Base-by-base conservation (phyloP, 2,797 vertebrate genomes). In the Sciurus carolinensis region DNA sequence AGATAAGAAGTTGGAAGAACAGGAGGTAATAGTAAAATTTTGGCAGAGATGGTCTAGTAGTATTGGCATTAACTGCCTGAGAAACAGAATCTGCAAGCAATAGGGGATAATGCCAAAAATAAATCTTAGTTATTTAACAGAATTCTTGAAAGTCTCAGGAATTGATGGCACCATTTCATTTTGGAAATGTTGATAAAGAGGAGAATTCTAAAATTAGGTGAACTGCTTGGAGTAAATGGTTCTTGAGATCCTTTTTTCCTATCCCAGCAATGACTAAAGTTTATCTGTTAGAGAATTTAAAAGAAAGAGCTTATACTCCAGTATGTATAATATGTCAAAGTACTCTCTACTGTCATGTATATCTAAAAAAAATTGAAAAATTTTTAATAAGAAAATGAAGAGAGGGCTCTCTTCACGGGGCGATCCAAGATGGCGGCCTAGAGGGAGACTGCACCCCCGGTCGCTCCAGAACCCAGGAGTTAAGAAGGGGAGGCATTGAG, bases 101-200 rank as follows among this genome's bases (percentile, higher is more conserved):
- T 39, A 90, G 11, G 1, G 6, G 5, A n/a, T n/a, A 91, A 77
- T 20, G 4, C n/a, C 39, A 77, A 87, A 79, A 90, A 86, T 87
- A 73, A 87, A 47, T 71, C 52, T 87, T 52, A 36, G 39, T 94
- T 83, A 75, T 80, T 85, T 39, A 87, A 75, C 5, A 57, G 42
- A 91, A 80, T n/a, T 24, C 11, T 44, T 36, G 54, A 54, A 80
- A 62, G 5, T 0, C 73, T 92, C 67, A 33, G n/a, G 36, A 47
- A 85, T 20, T 71, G 7, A 83, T 59, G 50, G 13, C 30, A 73
- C 10, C 0, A 52, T 42, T 66, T 87, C 64, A 44, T 39, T 44
- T 30, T 92, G 18, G 50, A 82, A 90, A 83, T 67, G 52, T 33
- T 77, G 5, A 92, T 69, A 73, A 72, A 82, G 36, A 79, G 1